These are phyloP conservation scores for Oncorhynchus nerka DNA, from an alignment of 2,113 vertebrate species.

Conservation along the genomic window DNA sequence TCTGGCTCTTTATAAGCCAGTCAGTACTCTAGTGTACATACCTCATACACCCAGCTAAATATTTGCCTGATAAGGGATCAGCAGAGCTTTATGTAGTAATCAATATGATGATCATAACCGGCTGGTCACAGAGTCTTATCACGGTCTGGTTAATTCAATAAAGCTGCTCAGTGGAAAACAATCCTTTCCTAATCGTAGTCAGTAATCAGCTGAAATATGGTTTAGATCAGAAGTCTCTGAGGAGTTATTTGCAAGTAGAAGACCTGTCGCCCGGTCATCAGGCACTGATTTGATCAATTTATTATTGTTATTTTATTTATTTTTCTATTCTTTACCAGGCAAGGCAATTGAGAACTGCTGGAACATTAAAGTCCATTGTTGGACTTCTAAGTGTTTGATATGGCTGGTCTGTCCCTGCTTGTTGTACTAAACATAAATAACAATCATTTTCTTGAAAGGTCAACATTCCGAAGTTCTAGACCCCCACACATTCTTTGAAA, in stretches of 20 bases:
- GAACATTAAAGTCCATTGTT: background rate
- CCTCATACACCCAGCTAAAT: background rate
- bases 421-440: background rate
- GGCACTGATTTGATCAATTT: background rate
- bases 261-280: background rate
- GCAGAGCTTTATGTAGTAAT: background rate
- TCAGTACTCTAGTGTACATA: background rate
- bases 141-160: background rate
- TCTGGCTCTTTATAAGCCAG: background rate
- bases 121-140: constrained; percentile 10
- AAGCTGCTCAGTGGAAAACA: constrained; percentile 1
- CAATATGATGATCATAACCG: background rate
- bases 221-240: background rate
- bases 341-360: background rate
- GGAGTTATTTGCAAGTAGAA: background rate
- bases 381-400: background rate
- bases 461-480: background rate
- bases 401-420: background rate
- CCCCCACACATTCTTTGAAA: background rate
- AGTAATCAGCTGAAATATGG: background rate
- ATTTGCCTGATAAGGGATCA: background rate
- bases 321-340: too few species aligned
- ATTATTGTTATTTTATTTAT: too few species aligned
- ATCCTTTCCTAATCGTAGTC: constrained; percentile 13
- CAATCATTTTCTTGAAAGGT: background rate